Conservation (phyloP, 2,888 invertebrate genomes). For the Macrosoma leucophasiata region DNA sequence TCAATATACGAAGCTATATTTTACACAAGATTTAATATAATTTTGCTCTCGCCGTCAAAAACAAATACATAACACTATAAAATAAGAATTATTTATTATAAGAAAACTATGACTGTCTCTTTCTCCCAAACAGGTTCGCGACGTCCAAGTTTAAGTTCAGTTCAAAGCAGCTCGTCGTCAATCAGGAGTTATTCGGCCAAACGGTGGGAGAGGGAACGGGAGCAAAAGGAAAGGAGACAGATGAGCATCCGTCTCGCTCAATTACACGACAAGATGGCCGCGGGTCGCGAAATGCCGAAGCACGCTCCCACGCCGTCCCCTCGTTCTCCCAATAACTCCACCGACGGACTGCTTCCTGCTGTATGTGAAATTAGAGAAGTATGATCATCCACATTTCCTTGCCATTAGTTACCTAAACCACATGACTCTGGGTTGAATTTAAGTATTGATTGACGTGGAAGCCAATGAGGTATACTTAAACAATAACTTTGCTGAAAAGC, state of each 20-base stretch:
- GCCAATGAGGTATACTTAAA: too few species aligned
- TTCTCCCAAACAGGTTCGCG: conserved; percentile 80
- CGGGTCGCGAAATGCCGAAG: conserved; percentile 63
- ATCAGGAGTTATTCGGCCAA: conserved; percentile 88
- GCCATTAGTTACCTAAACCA: too few species aligned
- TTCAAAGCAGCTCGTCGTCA: conserved; percentile 89
- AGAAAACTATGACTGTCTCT: conserved; percentile 20
- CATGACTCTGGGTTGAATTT: too few species aligned
- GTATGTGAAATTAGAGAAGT: conserved; percentile 88
- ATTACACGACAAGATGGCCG: conserved; percentile 78
- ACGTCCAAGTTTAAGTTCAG: conserved; percentile 90
- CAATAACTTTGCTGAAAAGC: too few species aligned
- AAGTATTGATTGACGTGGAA: too few species aligned
- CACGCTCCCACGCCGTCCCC: conserved; percentile 83
- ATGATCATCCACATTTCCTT: too few species aligned
- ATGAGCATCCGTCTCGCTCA: conserved; percentile 85
- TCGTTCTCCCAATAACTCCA: conserved; percentile 85
- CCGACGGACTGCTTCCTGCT: conserved; percentile 87
- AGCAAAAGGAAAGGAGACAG: conserved; percentile 87
- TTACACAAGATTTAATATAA: too few species aligned
- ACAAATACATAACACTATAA: background rate
- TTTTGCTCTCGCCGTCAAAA: too few species aligned
- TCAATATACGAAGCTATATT: too few species aligned
- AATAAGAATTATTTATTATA: conserved; percentile 1
- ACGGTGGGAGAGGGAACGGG: conserved; percentile 86